These are phyloP conservation scores for Thereuonema tuberculata DNA, from an alignment of 1,140 invertebrate species.

Conservation along the genomic window DNA sequence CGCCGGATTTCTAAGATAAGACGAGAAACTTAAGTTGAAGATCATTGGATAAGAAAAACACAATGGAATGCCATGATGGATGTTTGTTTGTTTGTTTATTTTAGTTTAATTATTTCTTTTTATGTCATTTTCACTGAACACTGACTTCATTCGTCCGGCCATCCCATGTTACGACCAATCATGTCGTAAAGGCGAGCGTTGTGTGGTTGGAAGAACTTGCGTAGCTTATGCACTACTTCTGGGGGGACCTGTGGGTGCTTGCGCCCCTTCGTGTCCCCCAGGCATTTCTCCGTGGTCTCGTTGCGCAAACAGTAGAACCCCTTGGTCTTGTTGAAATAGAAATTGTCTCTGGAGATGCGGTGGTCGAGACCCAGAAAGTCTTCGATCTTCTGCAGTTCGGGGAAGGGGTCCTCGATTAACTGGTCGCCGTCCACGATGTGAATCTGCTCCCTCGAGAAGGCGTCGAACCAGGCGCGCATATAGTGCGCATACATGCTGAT, in stretches of 20 bases:
- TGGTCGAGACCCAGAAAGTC: conserved; percentile 36
- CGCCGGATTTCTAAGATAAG: too few species aligned
- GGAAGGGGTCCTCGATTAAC: conserved; percentile 36
- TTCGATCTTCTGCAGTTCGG: conserved; percentile 37
- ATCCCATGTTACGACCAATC: conserved; percentile 23
- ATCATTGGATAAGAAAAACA: too few species aligned
- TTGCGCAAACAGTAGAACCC: conserved; percentile 39
- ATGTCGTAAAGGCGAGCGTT: conserved; percentile 29
- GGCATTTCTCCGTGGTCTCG: conserved; percentile 26
- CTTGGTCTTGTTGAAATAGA: conserved; percentile 38
- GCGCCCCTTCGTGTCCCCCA: conserved; percentile 33
- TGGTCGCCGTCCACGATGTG: conserved; percentile 42
- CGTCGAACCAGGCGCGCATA: conserved; percentile 22
- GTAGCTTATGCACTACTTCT: conserved; percentile 26
- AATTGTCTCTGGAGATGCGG: conserved; percentile 33
- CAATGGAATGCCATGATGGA: too few species aligned
- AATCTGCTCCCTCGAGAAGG: conserved; percentile 38
- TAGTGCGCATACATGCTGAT: conserved; percentile 25
- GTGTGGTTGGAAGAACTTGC: conserved; percentile 28
- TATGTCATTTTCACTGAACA: too few species aligned
- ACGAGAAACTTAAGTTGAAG: too few species aligned
- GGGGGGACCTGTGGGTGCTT: conserved; percentile 29
- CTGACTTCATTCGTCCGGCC: conserved; percentile 24
- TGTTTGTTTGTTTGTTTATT: too few species aligned
- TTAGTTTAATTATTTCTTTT: too few species aligned